Conservation (phyloP, 1,140 invertebrate genomes). For the Harpegnathos saltator region DNA sequence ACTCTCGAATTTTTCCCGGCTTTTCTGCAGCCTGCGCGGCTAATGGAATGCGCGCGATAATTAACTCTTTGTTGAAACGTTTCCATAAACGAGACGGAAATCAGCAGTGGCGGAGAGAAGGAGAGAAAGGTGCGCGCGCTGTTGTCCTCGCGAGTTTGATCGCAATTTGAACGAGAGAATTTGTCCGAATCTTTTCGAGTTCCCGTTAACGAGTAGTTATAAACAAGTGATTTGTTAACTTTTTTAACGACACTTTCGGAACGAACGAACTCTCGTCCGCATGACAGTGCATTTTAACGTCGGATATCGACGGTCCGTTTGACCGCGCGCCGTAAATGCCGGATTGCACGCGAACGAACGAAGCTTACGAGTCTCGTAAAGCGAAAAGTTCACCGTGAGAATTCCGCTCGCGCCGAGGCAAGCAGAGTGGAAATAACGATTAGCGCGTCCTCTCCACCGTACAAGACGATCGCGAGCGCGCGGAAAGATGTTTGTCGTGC, state of each 20-base stretch:
- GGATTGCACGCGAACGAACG: slow-evolving; percentile 19
- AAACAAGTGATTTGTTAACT: background rate
- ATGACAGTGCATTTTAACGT: slow-evolving; percentile 8
- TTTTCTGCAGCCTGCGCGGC: background rate
- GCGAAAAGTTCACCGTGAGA: no score
- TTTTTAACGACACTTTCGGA: slow-evolving; percentile 24
- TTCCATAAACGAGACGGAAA: background rate
- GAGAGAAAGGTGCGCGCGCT: background rate
- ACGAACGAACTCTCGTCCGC: background rate
- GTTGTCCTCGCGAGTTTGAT: background rate
- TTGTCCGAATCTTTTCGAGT: background rate
- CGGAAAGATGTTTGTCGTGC: background rate
- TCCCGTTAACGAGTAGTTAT: background rate
- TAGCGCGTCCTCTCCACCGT: background rate
- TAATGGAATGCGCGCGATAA: background rate
- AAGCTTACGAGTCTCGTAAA: no score
- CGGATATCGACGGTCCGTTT: background rate
- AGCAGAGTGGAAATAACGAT: no score
- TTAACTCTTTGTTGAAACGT: background rate
- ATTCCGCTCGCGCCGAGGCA: no score
- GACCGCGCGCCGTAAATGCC: background rate
- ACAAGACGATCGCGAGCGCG: background rate
- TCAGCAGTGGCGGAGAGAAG: background rate
- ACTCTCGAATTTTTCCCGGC: background rate
- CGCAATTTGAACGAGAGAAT: no score